Base-by-base conservation (phyloP, 1,140 invertebrate species). In the Scaptomyza pallida region DNA sequence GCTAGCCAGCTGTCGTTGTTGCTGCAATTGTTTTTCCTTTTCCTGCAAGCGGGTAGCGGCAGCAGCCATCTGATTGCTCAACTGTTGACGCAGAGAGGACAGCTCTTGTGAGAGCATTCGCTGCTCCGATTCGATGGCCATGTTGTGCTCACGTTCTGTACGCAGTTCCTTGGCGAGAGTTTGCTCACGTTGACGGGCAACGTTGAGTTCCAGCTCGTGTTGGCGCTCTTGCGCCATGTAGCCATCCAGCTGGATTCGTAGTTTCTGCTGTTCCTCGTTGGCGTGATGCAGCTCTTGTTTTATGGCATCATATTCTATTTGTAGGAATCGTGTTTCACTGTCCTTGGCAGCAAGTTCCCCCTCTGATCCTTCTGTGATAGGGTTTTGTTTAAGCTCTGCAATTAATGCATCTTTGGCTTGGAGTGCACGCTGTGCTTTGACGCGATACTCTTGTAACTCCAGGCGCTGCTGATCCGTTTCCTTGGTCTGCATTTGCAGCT, bases 401-500 rank as follows among this genome's bases (percentile, higher is more conserved):
- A 97, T 96, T 12, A 96, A 89, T 71, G 94, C 93, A 73, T 97
- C 96, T 90, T 97, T 97, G 63, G 95, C 95, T 90, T 95, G 93
- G 15, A 97, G 90, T 57, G 96, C 96, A 74, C 94, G 94, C 55
- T 96, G 93, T 5, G 96, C 96, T 74, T 94, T 93, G 5, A 92
- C 92, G 89, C 94, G 94, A 90, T 97, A 96, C 63, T 95, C 94
- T 71, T 94, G 93, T 50, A 95, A 92, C 80, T 95, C 95, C 16
- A 92, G 93, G 72, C 94, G 93, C 43, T 93, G 92, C 12, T 92
- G 91, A 45, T 91, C 91, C 13, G 94, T 89, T 75, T 94, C 94
- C 90, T 93, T 92, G 92, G 93, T 92, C 91, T 93, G 91, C 89
- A 93, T 93, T 60, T 94, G 93, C 12, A 94, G 60, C 61, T 91